Conservation (phyloP, 2,888 invertebrate genomes). For the Gortyna flavago region DNA sequence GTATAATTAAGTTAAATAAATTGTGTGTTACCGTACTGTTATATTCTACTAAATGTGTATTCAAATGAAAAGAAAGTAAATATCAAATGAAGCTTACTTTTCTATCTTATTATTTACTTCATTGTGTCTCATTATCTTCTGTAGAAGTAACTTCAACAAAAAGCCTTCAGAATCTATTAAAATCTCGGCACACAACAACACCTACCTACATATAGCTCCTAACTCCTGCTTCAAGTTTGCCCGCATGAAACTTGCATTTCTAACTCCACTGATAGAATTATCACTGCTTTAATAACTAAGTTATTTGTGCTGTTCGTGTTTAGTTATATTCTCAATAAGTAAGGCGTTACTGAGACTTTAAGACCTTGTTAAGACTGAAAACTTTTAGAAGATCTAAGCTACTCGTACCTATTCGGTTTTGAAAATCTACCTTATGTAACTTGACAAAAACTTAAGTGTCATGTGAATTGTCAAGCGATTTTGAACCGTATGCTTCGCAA, state of each 20-base stretch:
- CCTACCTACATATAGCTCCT: not conserved
- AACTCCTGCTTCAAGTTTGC: constrained; percentile 44
- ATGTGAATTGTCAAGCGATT: not conserved
- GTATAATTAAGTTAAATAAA: not conserved
- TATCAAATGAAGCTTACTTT: not conserved
- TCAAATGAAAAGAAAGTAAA: not conserved
- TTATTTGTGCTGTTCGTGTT: constrained; percentile 29
- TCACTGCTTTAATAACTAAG: constrained; percentile 51
- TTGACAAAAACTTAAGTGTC: not conserved
- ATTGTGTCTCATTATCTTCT: not conserved
- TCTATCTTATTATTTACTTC: not conserved
- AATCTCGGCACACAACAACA: not conserved
- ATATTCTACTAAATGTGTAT: not conserved
- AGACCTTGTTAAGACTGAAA: not conserved
- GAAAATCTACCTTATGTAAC: not conserved
- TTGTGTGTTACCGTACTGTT: not conserved
- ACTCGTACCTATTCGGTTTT: too few species aligned
- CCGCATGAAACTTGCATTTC: constrained; percentile 62
- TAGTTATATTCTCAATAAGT: constrained; percentile 17
- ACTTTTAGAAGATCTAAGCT: not conserved
- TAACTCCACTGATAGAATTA: constrained; percentile 57
- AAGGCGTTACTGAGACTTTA: not conserved
- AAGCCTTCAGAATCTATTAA: constrained; percentile 4
- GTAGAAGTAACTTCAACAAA: not conserved
- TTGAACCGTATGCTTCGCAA: not conserved